Base-by-base conservation (phyloP, 2,888 invertebrate genomes). In the Tineola bisselliella region DNA sequence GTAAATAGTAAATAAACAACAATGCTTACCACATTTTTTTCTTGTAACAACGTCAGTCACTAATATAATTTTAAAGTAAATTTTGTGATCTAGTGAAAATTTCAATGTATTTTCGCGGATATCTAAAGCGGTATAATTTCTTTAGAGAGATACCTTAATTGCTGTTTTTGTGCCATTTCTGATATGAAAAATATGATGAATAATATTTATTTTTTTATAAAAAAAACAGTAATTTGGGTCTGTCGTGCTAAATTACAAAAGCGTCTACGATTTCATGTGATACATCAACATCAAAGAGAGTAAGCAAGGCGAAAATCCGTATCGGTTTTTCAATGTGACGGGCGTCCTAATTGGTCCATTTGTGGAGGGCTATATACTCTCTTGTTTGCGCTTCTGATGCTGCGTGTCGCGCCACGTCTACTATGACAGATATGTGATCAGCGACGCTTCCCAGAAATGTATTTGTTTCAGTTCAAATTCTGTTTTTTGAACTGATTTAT, bases 331-430 rank as follows among this genome's bases (percentile, higher is more conserved):
- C 73, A 70, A 76, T 76, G 69, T 78, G 82, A 81, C 81, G 73
- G 67, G 67, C 68, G 67, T 73, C 76, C 77, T 83, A 80, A 84
- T 84, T 81, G 76, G 74, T 80, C 72, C 68, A 73, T 76, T 79
- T 80, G 76, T 77, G 15, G 73, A 71, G 72, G 69, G 69, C 67
- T 67, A n/a, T n/a, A 67, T 69, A 68, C 61, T 62, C 62, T 59
- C 63, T 64, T 63, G 25, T 44, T 15, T 54, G 18, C 17, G 48
- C 30, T 44, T 38, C 43, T 17, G 54, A 61, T 33, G 54, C 56
- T 61, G 43, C 59, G 30, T 62, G 65, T 61, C 60, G 52, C 63
- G 65, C 63, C 48, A 61, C 63, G 66, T 62, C 64, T 63, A 62
- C 62, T 67, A 63, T 66, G 63, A 62, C 66, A 48, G 58, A 58